phyloP scores from a whole-genome alignment of 2,113 vertebrate genomes.

The Speoplatyrhinus poulsoni region DNA sequence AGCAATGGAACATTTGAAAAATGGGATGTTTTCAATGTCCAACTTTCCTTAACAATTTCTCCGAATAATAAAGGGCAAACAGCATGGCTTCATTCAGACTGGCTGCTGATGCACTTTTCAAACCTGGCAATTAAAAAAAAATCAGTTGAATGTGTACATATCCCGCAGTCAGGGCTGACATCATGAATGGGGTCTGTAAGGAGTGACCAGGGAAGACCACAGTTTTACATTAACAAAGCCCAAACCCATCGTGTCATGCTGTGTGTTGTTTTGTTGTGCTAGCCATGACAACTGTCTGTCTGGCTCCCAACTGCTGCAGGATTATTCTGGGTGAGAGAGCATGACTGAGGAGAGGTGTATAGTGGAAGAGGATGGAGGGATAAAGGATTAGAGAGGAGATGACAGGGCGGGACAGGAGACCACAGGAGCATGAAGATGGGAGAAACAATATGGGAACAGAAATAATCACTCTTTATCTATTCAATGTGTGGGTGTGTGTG shows the following conservation, averaged over 20 bases:
- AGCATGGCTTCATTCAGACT: constrained; percentile 62
- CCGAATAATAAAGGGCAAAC: constrained; percentile 45
- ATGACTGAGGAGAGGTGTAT: neutral
- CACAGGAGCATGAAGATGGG: neutral
- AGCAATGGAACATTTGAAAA: constrained; percentile 72
- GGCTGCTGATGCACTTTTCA: constrained; percentile 56
- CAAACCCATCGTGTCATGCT: constrained; percentile 55
- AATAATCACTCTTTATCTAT: too few species aligned
- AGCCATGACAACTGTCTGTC: constrained; percentile 74
- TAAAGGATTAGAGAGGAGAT: constrained; percentile 4
- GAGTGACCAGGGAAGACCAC: constrained; percentile 26
- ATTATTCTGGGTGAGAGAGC: constrained; percentile 44
- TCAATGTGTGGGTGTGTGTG: neutral
- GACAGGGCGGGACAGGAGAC: neutral
- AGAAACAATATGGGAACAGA: constrained; percentile 7
- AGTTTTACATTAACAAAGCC: constrained; percentile 47
- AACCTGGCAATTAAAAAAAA: constrained; percentile 64
- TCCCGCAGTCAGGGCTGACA: constrained; percentile 32
- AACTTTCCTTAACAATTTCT: constrained; percentile 68
- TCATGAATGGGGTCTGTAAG: constrained; percentile 61
- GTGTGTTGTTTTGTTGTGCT: constrained; percentile 72
- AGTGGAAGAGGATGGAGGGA: constrained; percentile 33
- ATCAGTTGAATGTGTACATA: constrained; percentile 42
- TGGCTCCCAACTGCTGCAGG: constrained; percentile 46
- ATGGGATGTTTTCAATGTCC: constrained; percentile 62